phyloP scores from a whole-genome alignment of 2,797 vertebrate species.

The Leptodactylus fallax region DNA sequence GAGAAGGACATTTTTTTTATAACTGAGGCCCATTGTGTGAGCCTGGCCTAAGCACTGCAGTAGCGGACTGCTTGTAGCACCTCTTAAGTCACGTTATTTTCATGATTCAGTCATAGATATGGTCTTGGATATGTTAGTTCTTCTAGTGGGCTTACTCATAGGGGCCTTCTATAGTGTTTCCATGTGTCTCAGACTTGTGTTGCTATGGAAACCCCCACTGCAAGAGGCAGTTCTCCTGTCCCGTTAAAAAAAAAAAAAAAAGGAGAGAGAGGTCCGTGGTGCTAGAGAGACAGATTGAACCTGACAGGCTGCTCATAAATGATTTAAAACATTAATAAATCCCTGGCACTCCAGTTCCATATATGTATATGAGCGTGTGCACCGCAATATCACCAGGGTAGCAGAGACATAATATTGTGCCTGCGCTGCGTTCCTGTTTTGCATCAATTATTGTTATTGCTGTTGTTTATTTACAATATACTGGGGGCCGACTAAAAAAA shows the following conservation, averaged over 20 bases:
- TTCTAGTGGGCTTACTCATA: not conserved
- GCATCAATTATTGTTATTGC: slow-evolving; percentile 28
- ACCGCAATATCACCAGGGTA: slow-evolving; percentile 8
- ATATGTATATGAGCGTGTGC: slow-evolving; percentile 24
- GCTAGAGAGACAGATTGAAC: slow-evolving; percentile 65
- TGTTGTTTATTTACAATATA: slow-evolving; percentile 23
- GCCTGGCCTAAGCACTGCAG: not conserved
- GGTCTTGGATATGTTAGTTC: not conserved
- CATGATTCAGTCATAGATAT: not conserved
- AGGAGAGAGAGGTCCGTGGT: slow-evolving; percentile 36
- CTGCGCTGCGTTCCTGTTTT: not conserved
- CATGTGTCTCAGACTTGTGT: slow-evolving; percentile 36
- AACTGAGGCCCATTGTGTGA: not conserved
- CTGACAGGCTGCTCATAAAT: slow-evolving; percentile 66
- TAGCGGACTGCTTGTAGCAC: not conserved
- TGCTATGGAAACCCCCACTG: slow-evolving; percentile 41
- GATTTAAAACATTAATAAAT: slow-evolving; percentile 70
- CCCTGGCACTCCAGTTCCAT: slow-evolving; percentile 41
- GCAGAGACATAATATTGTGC: slow-evolving; percentile 34
- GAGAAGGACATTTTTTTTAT: too few relatives aligned
- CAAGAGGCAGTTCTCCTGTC: slow-evolving; percentile 22
- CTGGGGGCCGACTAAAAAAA: not conserved
- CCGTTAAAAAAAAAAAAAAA: slow-evolving; percentile 37
- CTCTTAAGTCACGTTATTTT: not conserved
- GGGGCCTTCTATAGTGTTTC: slow-evolving; percentile 14